Percentiles rank a stretch among this genome's conserved stretches.
These are phyloP conservation scores for Drosophila arawakana DNA, from an alignment of 1,140 invertebrate genomes.

Conservation along the genomic window DNA sequence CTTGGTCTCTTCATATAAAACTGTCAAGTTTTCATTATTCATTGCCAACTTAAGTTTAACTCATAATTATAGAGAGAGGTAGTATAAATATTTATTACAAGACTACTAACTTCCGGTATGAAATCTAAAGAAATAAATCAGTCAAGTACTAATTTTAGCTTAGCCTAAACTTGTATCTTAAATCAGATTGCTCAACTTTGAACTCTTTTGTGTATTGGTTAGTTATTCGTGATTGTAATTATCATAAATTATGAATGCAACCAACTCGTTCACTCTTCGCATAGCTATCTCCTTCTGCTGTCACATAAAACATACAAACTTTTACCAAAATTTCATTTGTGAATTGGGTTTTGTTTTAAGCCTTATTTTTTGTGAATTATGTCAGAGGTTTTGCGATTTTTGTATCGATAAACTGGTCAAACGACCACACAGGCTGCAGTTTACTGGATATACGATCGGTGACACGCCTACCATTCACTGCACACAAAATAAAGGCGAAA, in stretches of 20 bases:
- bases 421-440: slow-evolving; percentile 38
- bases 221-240: slow-evolving; percentile 27
- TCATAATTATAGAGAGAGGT: no score
- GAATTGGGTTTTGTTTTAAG: not conserved
- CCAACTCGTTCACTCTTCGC: not conserved
- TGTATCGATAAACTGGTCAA: slow-evolving; percentile 48
- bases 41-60: no score
- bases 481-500: slow-evolving; percentile 16
- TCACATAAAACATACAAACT: slow-evolving; percentile 38
- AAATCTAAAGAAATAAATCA: not conserved
- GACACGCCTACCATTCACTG: slow-evolving; percentile 44
- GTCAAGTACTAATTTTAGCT: not conserved
- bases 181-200: not conserved
- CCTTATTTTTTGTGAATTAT: slow-evolving; percentile 20
- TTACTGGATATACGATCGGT: slow-evolving; percentile 27
- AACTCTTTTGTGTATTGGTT: not conserved
- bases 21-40: no score
- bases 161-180: not conserved
- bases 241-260: slow-evolving; percentile 27
- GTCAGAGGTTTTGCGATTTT: slow-evolving; percentile 6
- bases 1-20: no score
- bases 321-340: slow-evolving; percentile 29
- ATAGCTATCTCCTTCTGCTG: slow-evolving; percentile 9
- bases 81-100: not conserved
- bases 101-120: not conserved